Base-by-base conservation (phyloP, 2,888 invertebrate genomes). In the Noctua comes region DNA sequence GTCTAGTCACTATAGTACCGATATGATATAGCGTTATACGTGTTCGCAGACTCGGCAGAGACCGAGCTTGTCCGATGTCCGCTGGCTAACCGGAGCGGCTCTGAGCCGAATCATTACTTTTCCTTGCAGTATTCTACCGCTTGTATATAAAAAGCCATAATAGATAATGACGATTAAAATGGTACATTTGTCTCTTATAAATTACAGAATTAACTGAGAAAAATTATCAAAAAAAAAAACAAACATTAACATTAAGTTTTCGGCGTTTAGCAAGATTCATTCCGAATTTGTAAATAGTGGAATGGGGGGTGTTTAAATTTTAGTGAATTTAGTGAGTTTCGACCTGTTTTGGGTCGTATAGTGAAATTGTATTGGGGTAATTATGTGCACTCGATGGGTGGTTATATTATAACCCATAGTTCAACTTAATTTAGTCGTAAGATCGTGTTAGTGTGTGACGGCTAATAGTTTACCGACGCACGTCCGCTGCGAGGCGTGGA, bases 1-100 rank as follows among this genome's bases (percentile, higher is more conserved):
- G 89, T 96, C 96, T 96, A 96, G 96, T 96, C 96, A 96, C 93
- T 95, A 94, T 92, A 87, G 89, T 93, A 94, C 92, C 91, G 91
- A 89, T 91, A 91, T 93, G 87, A 88, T 87, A 87, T 86, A 87
- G 82, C 80, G 88, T 92, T 68, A 86, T 83, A 83, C 86, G 84
- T 85, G 87, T 86, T 73, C 77, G 78, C 76, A 86, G 88, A 72
- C 77, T 83, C 77, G 79, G 81, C 74, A 83, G 64, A 80, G 80
- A 75, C 78, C 65, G 86, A 68, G 66, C 79, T 77, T 79, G 78
- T 74, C 70, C 62, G 78, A 78, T 77, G 80, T 78, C 73, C 84
- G 87, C 43, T 73, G 83, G 74, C 80, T 82, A 70, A 80, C 81
- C 81, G 80, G 70, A 84, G 77, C 77, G 93, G 93, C 94, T 93